Percentiles rank a stretch among this genome's conserved stretches.
These are phyloP conservation scores for Ciconia stormi DNA, from an alignment of 2,113 vertebrate species.

Conservation along the genomic window DNA sequence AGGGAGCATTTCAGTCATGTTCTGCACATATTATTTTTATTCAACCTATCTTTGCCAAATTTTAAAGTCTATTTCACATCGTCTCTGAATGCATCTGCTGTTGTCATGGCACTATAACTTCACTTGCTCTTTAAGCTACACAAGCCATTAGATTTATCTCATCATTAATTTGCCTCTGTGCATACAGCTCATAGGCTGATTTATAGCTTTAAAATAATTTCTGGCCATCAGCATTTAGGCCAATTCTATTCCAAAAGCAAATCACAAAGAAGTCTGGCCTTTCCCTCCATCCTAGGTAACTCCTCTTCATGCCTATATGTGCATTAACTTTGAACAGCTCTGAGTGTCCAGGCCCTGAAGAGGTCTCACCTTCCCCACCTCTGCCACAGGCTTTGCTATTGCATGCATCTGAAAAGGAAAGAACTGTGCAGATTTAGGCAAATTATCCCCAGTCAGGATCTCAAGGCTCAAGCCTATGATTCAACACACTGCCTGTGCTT, in stretches of 20 bases:
- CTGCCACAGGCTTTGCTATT: background rate
- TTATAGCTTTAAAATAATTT: constrained; percentile 10
- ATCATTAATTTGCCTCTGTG: constrained; percentile 37
- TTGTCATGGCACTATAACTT: constrained; percentile 48
- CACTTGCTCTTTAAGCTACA: constrained; percentile 6
- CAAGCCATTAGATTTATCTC: constrained; percentile 39
- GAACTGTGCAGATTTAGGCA: background rate
- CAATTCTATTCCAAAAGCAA: background rate
- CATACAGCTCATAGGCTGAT: background rate
- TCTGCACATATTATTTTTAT: background rate
- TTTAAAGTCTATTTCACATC: constrained; percentile 34
- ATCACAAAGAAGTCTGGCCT: background rate
- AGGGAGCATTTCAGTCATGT: constrained; percentile 30
- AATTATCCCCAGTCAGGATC: background rate
- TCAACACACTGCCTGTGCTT: background rate
- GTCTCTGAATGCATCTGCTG: constrained; percentile 11
- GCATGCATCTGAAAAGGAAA: background rate
- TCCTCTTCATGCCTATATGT: background rate
- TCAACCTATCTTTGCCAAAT: constrained; percentile 35
- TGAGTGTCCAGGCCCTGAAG: background rate
- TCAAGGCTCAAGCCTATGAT: background rate
- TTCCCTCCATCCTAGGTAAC: background rate
- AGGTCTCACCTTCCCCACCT: background rate
- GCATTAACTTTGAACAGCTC: background rate
- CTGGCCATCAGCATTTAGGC: background rate